A percentile compares a stretch with the other conserved stretches of the same genome.
phyloP scores from a whole-genome alignment of 2,888 invertebrate genomes.

The Tiliacea aurago region DNA sequence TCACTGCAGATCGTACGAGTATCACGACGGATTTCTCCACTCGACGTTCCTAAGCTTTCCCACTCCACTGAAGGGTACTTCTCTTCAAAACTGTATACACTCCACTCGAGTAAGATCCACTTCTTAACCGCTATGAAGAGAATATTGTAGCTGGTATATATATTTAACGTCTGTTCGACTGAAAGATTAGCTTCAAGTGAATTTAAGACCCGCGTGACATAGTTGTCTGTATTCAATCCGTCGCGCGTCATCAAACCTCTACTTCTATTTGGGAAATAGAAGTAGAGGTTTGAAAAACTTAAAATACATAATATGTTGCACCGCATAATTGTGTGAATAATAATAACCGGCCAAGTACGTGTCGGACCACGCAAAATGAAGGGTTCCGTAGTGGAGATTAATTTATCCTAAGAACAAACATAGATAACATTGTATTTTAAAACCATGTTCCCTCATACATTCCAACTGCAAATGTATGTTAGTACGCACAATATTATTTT shows the following conservation, averaged over 20 bases:
- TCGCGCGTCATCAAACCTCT: too few species aligned
- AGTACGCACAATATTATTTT: too few species aligned
- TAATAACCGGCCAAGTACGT: too few species aligned
- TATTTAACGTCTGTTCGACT: background rate
- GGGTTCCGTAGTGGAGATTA: too few species aligned
- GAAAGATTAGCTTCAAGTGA: conserved; percentile 15
- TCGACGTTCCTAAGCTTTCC: conserved; percentile 53
- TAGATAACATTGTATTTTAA: too few species aligned
- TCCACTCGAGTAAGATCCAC: conserved; percentile 39
- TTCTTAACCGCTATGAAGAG: conserved; percentile 18
- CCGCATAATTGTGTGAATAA: too few species aligned
- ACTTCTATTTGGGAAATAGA: too few species aligned
- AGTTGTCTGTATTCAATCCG: background rate
- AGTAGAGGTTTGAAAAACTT: background rate
- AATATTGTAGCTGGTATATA: conserved; percentile 16
- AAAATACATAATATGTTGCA: background rate
- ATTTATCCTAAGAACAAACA: too few species aligned
- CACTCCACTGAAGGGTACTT: conserved; percentile 43
- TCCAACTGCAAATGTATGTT: too few species aligned
- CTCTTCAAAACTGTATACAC: conserved; percentile 56
- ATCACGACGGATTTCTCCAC: conserved; percentile 58
- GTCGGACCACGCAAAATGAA: too few species aligned
- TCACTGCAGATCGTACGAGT: conserved; percentile 20
- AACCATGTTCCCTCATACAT: too few species aligned
- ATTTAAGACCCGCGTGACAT: background rate